Evolutionary conservation across 2,113 vertebrate genomes (phyloP).

Genomic region (Alouatta palliata): DNA sequence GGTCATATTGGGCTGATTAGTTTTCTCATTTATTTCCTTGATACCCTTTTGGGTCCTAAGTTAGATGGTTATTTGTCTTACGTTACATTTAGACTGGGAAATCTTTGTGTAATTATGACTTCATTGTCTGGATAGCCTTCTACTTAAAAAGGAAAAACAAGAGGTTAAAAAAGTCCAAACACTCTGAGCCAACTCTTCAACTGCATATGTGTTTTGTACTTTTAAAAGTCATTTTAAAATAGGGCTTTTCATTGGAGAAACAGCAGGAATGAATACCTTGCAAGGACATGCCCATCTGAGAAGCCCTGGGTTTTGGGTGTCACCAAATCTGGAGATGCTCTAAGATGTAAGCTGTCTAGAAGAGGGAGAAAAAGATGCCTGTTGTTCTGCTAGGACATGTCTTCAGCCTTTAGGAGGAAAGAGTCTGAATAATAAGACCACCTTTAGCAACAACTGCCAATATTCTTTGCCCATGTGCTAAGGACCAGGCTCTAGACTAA

Average conservation of each 20-base stretch:
- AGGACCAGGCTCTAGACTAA: background rate
- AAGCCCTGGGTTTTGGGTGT: background rate
- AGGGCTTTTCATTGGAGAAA: background rate
- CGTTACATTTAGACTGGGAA: background rate
- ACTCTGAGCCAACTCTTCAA: background rate
- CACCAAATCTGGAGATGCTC: background rate
- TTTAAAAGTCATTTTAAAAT: conserved; percentile 13
- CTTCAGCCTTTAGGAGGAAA: background rate
- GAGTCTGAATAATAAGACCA: background rate
- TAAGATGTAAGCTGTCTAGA: background rate
- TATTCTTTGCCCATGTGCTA: background rate
- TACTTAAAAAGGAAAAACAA: conserved; percentile 5
- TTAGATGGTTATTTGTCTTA: conserved; percentile 5
- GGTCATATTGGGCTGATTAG: background rate
- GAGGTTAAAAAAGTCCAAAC: background rate
- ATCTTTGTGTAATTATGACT: background rate
- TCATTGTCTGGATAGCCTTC: background rate
- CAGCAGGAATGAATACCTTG: background rate
- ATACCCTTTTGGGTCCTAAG: background rate
- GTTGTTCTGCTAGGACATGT: background rate
- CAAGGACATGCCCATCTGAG: background rate
- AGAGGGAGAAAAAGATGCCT: background rate
- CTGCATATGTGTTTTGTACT: background rate
- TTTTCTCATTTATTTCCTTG: background rate
- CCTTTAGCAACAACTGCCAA: background rate